A percentile compares a stretch with the other conserved stretches of the same genome.
phyloP scores from a whole-genome alignment of 2,797 vertebrate species.

The Poeciliopsis presidionis region DNA sequence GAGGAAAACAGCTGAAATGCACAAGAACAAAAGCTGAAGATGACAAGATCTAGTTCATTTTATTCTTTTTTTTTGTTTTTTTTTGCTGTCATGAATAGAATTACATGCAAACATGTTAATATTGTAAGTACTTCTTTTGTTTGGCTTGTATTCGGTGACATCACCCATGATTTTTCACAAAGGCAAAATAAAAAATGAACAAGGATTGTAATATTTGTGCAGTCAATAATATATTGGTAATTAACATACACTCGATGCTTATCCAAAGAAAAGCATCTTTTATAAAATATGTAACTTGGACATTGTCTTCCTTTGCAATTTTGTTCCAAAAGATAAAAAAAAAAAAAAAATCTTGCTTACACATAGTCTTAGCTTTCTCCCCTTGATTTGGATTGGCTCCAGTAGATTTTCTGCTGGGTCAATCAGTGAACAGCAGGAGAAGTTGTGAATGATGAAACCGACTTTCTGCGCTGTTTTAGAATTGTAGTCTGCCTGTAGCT shows the following conservation, averaged over 20 bases:
- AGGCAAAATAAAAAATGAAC: conserved; percentile 29
- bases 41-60: conserved; percentile 75
- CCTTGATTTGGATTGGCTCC: no score
- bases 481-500: no score
- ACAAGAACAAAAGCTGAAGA: conserved; percentile 74
- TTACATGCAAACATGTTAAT: conserved; percentile 64
- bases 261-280: background rate
- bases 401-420: no score
- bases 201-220: conserved; percentile 35
- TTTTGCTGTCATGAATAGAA: conserved; percentile 68
- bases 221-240: background rate
- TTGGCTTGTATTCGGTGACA: conserved; percentile 62
- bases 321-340: no score
- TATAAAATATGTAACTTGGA: background rate
- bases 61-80: conserved; percentile 55
- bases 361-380: no score
- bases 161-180: conserved; percentile 56
- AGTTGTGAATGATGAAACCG: no score
- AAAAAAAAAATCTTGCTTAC: no score
- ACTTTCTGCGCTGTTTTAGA: no score
- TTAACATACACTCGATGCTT: background rate
- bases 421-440: no score
- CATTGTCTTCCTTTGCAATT: no score
- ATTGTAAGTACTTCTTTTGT: conserved; percentile 57
- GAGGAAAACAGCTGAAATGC: conserved; percentile 61